phyloP scores from a whole-genome alignment of 2,888 invertebrate genomes.

The Psylliodes chrysocephalus region DNA sequence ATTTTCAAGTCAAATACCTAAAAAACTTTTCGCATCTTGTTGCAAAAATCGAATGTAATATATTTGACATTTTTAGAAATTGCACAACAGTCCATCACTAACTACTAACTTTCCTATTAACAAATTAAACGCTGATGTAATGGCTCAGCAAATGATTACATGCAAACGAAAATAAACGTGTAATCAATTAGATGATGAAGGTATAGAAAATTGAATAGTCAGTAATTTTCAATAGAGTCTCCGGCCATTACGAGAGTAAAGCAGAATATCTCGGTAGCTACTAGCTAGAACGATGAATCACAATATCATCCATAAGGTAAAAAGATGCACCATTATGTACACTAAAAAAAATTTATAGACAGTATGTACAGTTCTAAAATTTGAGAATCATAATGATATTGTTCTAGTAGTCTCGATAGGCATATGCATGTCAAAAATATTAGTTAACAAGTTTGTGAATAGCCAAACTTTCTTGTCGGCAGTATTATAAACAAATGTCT shows the following conservation, averaged over 20 bases:
- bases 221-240: constrained; percentile 52
- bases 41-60: too few relatives aligned
- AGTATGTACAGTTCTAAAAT: too few relatives aligned
- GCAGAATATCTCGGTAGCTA: constrained; percentile 34
- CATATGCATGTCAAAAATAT: too few relatives aligned
- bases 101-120: constrained; percentile 2
- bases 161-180: constrained; percentile 18
- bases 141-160: constrained; percentile 25
- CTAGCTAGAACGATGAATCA: constrained; percentile 13
- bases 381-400: too few relatives aligned
- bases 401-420: too few relatives aligned
- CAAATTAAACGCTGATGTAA: constrained; percentile 16
- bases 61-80: too few relatives aligned
- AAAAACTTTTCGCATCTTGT: too few relatives aligned
- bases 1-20: too few relatives aligned
- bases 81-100: neutral
- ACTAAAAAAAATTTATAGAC: neutral
- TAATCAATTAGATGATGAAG: constrained; percentile 26
- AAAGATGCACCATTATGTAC: neutral
- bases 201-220: constrained; percentile 44
- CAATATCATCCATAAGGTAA: constrained; percentile 13
- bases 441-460: too few relatives aligned
- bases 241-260: constrained; percentile 14
- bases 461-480: too few relatives aligned
- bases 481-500: too few relatives aligned